phyloP scores from a whole-genome alignment of 2,888 invertebrate species.

The Andrena hattorfiana region DNA sequence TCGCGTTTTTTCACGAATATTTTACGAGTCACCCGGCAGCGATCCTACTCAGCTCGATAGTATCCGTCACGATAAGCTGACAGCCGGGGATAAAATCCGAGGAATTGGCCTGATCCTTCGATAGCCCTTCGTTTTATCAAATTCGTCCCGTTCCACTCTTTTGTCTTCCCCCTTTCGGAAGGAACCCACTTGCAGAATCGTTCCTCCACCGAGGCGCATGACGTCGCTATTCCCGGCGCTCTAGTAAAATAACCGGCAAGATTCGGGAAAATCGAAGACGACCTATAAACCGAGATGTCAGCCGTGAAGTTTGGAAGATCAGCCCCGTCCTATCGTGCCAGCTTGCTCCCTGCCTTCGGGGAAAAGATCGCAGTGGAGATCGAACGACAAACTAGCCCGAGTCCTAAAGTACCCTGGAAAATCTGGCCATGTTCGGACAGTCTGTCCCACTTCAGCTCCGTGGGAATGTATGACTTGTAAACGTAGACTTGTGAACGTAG shows the following conservation, averaged over 20 bases:
- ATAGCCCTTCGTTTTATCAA: conserved; percentile 43
- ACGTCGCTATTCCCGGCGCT: neutral
- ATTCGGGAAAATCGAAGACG: conserved; percentile 55
- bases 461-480: neutral
- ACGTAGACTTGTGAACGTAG: no score
- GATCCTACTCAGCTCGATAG: neutral
- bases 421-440: neutral
- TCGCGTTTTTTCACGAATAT: neutral
- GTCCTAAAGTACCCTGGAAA: neutral
- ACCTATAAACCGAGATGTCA: conserved; percentile 65
- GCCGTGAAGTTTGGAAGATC: conserved; percentile 24
- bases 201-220: neutral
- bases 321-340: neutral
- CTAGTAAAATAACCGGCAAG: conserved; percentile 46
- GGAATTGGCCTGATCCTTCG: conserved; percentile 27
- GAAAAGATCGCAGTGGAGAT: conserved; percentile 33
- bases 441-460: neutral
- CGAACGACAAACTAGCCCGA: neutral
- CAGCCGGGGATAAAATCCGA: conserved; percentile 36
- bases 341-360: neutral
- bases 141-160: neutral
- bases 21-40: neutral
- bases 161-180: neutral
- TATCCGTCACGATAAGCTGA: conserved; percentile 34
- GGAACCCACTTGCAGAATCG: conserved; percentile 7